These are phyloP conservation scores for Gallinago stenura DNA, from an alignment of 2,797 vertebrate genomes.

Conservation along the genomic window DNA sequence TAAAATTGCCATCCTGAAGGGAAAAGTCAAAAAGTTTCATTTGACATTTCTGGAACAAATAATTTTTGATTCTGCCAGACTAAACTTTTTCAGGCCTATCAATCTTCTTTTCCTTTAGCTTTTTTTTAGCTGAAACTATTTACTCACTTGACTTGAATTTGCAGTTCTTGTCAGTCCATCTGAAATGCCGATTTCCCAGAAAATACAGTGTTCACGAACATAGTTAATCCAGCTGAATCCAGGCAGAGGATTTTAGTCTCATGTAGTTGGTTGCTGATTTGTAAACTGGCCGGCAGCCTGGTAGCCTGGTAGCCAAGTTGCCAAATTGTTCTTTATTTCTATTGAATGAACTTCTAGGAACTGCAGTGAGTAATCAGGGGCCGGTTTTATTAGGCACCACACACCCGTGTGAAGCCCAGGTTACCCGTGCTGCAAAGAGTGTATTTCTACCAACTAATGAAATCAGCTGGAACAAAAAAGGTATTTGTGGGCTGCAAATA, in stretches of 20 bases:
- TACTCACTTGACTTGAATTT: neutral
- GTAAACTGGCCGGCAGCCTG: neutral
- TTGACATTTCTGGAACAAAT: slow-evolving; percentile 31
- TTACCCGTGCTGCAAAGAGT: neutral
- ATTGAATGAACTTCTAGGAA: slow-evolving; percentile 37
- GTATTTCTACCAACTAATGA: neutral
- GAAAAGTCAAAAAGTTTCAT: neutral
- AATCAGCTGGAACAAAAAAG: neutral
- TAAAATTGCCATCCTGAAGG: neutral
- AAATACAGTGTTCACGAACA: neutral
- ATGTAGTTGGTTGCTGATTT: neutral
- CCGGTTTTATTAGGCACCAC: neutral
- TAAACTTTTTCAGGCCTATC: neutral
- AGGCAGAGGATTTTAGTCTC: neutral
- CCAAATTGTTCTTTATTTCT: slow-evolving; percentile 33
- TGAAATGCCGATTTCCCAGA: neutral
- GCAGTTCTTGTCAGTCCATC: neutral
- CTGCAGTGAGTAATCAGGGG: neutral
- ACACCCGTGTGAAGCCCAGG: neutral
- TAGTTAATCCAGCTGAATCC: neutral
- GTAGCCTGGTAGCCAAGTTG: neutral
- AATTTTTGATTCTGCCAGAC: neutral
- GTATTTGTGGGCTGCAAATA: neutral
- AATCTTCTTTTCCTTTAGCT: neutral
- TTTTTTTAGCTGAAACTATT: neutral